Base-by-base conservation (phyloP, 2,888 invertebrate genomes). In the Pterobdella sp. region DNA sequence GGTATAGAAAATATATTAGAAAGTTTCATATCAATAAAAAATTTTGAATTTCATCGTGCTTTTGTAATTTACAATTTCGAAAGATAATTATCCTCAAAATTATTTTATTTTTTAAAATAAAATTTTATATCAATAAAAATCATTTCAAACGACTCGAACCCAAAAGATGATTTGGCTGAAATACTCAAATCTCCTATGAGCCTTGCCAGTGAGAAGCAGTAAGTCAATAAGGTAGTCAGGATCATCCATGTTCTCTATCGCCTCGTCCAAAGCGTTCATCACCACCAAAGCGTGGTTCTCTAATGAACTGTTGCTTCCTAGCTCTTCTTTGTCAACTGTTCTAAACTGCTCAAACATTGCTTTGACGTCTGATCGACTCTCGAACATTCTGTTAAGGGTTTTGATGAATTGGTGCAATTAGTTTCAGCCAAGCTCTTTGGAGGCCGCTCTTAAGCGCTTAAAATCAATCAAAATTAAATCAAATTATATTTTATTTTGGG, bases 161-260 rank as follows among this genome's bases (percentile, higher is more conserved):
- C 91, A 92, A 87, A 93, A 93, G 84, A 90, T 90, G 79, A 91
- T 90, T 73, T 89, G 89, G 84, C 91, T 90, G 85, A 92, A 93
- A 26, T 90, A 91, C 3, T 91, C 91, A 85, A 93, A 91, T 84
- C 89, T 88, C 77, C 89, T 87, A 84, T 93, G 93, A 73, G 90
- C 89, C 72, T 90, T 90, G 18, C 92, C 93, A 72, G 92, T 89
- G 84, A 90, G 89, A 81, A 91, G 89, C 74, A 93, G 87, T 82
- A 89, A 91, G 79, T 89, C 88, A 83, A 92, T 89, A 86, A 92
- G 91, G 80, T 88, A 88, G 84, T 92, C 92, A 84, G 91, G 86
- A 81, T 92, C 89, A 80, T 92, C 92, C 76, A 93, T 86, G 32
- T 90, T 89, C 82, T 90, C 90, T 84, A 93, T 93, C 75, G 91